Evolutionary conservation across 1,140 invertebrate species (phyloP).

Genomic region (Heliconius eleuchia): DNA sequence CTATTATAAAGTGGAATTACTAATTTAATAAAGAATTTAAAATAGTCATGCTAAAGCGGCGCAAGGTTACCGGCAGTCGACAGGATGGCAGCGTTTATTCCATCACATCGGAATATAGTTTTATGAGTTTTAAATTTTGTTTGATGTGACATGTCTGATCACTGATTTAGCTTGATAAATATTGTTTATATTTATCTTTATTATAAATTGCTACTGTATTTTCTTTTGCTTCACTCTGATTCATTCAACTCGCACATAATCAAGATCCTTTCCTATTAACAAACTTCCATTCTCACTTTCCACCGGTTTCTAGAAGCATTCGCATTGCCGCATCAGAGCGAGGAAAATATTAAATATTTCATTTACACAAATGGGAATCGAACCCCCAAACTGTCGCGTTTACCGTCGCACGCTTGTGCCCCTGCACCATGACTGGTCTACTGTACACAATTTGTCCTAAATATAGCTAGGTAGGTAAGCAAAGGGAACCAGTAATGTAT

Average conservation of each 20-base stretch:
- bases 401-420: no score
- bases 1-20: neutral
- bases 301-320: no score
- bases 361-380: no score
- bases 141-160: slow-evolving; percentile 35
- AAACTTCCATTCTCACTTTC: no score
- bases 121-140: slow-evolving; percentile 54
- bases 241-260: no score
- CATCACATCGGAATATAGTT: slow-evolving; percentile 50
- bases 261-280: no score
- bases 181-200: neutral
- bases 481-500: no score
- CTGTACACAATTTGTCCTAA: neutral
- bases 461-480: no score
- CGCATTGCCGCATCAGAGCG: no score
- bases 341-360: no score
- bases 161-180: neutral
- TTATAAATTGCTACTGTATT: neutral
- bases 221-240: neutral
- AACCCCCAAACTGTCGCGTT: no score
- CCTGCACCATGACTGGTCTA: no score
- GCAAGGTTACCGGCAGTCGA: slow-evolving; percentile 40
- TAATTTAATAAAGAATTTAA: slow-evolving; percentile 5
- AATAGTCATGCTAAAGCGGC: slow-evolving; percentile 5
- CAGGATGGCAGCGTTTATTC: slow-evolving; percentile 57